phyloP scores from a whole-genome alignment of 2,113 vertebrate genomes.

The Amia ocellicauda region DNA sequence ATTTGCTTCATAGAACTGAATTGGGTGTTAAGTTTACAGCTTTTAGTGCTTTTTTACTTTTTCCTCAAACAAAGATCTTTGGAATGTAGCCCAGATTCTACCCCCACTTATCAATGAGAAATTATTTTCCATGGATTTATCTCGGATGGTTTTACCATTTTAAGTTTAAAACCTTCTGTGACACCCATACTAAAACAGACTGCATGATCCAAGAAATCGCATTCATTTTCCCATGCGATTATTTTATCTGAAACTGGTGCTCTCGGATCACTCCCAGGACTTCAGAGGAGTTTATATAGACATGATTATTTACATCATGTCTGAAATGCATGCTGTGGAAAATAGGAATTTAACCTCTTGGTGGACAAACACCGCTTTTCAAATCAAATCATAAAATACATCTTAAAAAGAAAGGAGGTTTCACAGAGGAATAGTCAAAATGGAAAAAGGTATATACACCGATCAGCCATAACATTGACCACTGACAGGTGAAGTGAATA shows the following conservation, averaged over 20 bases:
- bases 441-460: no score
- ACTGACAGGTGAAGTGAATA: no score
- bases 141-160: constrained; percentile 19
- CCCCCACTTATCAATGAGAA: constrained; percentile 2
- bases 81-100: neutral
- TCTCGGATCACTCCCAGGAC: constrained; percentile 9
- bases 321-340: neutral
- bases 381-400: no score
- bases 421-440: neutral
- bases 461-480: no score
- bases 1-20: no score
- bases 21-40: no score
- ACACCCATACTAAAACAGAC: constrained; percentile 2
- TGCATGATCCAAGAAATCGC: neutral
- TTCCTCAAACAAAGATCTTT: neutral
- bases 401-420: neutral
- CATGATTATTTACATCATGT: no score
- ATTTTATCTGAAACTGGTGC: neutral
- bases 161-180: constrained; percentile 8
- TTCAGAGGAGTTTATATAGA: constrained; percentile 3
- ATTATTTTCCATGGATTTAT: constrained; percentile 1
- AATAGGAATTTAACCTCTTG: no score
- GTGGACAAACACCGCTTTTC: no score
- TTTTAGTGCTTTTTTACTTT: no score
- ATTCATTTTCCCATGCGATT: constrained; percentile 27